Base-by-base conservation (phyloP, 2,797 vertebrate species). In the Naso thynnoides region DNA sequence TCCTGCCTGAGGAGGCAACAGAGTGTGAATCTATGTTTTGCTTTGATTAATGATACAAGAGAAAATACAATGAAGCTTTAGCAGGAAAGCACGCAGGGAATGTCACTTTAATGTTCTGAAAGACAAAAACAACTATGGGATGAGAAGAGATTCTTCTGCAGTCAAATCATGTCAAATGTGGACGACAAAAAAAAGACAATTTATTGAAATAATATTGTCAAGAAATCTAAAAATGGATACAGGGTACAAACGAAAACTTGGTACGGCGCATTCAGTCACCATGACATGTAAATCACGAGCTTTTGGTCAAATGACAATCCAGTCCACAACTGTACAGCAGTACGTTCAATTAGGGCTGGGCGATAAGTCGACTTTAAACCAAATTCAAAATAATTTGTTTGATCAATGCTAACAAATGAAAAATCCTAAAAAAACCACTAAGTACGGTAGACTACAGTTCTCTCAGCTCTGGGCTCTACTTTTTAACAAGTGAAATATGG, bases 21-120 rank as follows among this genome's bases (percentile, higher is more conserved):
- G 66, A 57, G 14, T 68, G 77, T 26, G 65, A 82, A 76, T 79
- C 67, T 11, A 7, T 39, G 36, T 59, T 66, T 60, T 70, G 31
- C 69, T 82, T 88, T 80, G 45, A 81, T 83, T 23, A 81, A 64
- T 68, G 74, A 64, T 57, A 27, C 33, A 76, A 78, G 13, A 59
- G 15, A 68, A 73, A 76, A 52, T 6, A 19, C 59, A 65, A 48
- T 47, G 4, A 67, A 29, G 27, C 64, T 66, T 39, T 11, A 23
- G 16, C 18, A 49, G 49, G 29, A 39, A 61, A 76, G 61, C 61
- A 77, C 70, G 58, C 67, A 56, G 5, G 56, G 64, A 73, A 63
- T 26, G 14, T 4, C 4, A n/a, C 66, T 81, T 83, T 80, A 4
- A 86, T 76, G 67, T 74, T 71, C 13, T 36, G 6, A 69, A 68